phyloP scores from a whole-genome alignment of 2,113 vertebrate genomes.

The Eulemur macaco region DNA sequence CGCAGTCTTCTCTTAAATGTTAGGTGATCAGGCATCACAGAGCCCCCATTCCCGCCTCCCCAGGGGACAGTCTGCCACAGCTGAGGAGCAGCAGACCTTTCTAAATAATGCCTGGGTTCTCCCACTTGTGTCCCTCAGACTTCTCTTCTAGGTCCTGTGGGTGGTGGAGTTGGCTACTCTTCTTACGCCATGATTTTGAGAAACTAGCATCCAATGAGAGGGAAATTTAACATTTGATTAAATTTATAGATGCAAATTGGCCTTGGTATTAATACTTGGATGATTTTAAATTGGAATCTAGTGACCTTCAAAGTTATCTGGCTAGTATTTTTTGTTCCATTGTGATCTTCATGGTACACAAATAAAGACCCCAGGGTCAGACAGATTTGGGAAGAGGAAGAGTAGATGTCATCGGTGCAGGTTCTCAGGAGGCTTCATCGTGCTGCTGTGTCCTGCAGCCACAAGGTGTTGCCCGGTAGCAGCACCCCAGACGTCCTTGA shows the following conservation, averaged over 20 bases:
- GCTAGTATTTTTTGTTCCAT: neutral
- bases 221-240: neutral
- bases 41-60: neutral
- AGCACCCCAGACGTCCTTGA: neutral
- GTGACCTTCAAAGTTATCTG: neutral
- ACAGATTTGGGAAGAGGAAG: rapidly evolving
- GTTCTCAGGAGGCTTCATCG: neutral
- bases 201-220: neutral
- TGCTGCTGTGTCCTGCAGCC: rapidly evolving
- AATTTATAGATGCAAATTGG: neutral
- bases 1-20: neutral
- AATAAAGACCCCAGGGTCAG: neutral
- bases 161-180: rapidly evolving
- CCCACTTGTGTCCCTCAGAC: rapidly evolving
- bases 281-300: neutral
- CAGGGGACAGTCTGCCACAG: neutral
- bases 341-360: neutral
- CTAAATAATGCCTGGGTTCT: rapidly evolving
- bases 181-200: neutral
- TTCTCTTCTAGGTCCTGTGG: rapidly evolving
- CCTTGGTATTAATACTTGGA: no score
- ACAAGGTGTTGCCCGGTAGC: rapidly evolving
- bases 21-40: neutral
- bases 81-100: no score
- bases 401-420: rapidly evolving